Conservation (phyloP, 92 coral and sea anemone species). For the Pocillopora meandrina region DNA sequence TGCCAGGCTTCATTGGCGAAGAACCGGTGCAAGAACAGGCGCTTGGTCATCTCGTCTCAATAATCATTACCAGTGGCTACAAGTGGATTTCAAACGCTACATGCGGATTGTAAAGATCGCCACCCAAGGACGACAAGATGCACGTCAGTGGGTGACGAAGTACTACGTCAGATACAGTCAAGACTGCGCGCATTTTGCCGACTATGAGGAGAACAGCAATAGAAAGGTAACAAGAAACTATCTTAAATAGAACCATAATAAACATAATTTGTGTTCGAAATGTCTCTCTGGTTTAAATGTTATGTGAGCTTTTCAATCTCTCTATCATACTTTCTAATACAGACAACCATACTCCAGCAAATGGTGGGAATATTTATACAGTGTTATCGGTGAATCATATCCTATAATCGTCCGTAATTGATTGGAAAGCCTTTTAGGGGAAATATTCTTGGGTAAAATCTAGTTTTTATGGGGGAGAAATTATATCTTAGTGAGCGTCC, state of each 20-base stretch:
- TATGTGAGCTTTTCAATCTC: too few relatives aligned
- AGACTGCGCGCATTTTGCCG: conserved; percentile 36
- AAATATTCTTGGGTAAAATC: too few relatives aligned
- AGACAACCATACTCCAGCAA: too few relatives aligned
- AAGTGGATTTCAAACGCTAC: conserved; percentile 60
- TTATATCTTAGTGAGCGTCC: too few relatives aligned
- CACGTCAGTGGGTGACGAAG: conserved; percentile 45
- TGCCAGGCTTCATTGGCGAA: conserved; percentile 58
- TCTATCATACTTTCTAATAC: too few relatives aligned
- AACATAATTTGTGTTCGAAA: too few relatives aligned
- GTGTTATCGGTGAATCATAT: too few relatives aligned
- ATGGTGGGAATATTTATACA: too few relatives aligned
- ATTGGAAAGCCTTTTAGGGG: too few relatives aligned
- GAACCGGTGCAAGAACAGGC: conserved; percentile 34
- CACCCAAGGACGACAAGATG: conserved; percentile 46
- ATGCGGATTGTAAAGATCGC: conserved; percentile 40
- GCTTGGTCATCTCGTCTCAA: conserved; percentile 69
- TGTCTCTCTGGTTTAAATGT: too few relatives aligned
- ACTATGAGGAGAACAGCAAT: conserved; percentile 41
- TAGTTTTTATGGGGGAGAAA: too few relatives aligned
- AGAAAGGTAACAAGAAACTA: conserved; percentile 20
- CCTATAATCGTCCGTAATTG: too few relatives aligned
- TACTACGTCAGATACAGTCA: conserved; percentile 40
- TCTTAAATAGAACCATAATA: neutral
- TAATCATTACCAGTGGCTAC: conserved; percentile 80